Evolutionary conservation across 2,888 invertebrate species (phyloP).

Genomic region (Caenorhabditis panamensis): DNA sequence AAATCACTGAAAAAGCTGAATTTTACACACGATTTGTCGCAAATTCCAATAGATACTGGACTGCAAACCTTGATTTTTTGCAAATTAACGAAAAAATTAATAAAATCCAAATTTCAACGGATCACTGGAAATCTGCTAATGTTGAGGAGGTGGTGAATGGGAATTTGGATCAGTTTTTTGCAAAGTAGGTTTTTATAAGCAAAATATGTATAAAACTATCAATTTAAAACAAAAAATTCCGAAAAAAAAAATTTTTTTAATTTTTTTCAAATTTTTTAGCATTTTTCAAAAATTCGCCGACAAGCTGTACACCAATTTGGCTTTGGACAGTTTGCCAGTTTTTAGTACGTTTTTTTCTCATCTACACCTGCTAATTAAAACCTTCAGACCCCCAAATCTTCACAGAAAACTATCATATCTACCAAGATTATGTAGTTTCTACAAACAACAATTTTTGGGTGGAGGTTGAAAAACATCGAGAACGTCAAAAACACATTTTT

Average conservation of each 20-base stretch:
- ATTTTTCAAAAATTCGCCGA: constrained; percentile 44
- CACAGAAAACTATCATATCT: not conserved
- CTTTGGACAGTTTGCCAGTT: constrained; percentile 24
- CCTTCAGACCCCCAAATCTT: constrained; percentile 7
- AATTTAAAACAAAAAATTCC: not conserved
- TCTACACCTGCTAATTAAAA: not conserved
- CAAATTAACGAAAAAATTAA: constrained; percentile 28
- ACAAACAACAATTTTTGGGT: not conserved
- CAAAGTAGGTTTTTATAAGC: no score
- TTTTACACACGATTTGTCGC: constrained; percentile 37
- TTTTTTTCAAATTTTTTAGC: not conserved
- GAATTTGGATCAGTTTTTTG: constrained; percentile 19
- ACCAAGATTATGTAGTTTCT: not conserved
- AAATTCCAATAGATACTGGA: constrained; percentile 53
- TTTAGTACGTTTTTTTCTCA: not conserved
- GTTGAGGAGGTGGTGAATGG: constrained; percentile 12
- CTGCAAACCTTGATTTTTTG: constrained; percentile 18
- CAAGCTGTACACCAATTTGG: constrained; percentile 38
- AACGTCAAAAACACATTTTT: constrained; percentile 9
- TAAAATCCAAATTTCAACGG: constrained; percentile 38
- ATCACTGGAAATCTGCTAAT: constrained; percentile 30
- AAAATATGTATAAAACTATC: no score
- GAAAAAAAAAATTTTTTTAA: no score
- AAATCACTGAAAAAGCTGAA: constrained; percentile 41
- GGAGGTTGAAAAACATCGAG: not conserved